Base-by-base conservation (phyloP, 2,888 invertebrate genomes). In the Coleophora flavipennella region DNA sequence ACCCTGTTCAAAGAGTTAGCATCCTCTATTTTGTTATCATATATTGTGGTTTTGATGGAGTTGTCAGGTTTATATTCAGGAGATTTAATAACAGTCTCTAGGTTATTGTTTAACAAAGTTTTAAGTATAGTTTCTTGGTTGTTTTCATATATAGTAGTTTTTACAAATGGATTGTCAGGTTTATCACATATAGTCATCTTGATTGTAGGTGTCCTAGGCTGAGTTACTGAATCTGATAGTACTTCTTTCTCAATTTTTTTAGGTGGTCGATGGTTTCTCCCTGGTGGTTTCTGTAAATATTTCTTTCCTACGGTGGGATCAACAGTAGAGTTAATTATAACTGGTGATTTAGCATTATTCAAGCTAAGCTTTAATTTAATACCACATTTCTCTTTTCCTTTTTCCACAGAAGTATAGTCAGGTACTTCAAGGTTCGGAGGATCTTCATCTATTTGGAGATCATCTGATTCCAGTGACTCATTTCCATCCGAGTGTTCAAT, bases 1-100 rank as follows among this genome's bases (percentile, higher is more conserved):
- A 90, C 89, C 70, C 87, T 88, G 62, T 85, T 85, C 41, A 84
- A 61, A 53, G 79, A 74, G 51, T 78, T 81, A 33, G 65, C 59
- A 51, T 77, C 75, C 48, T 81, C 79, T 44, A 75, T 57, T 51
- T 79, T 80, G 49, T 80, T 83, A 59, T 84, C 84, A 66, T 83
- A 84, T 53, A 83, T 84, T 46, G 83, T 84, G 13, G 79, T 68
- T 64, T 81, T 79, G 1, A 84, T 64, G 25, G 62, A 53, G 46
- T 69, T 79, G 33, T 84, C 83, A 36, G 59, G 48, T 58, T 77
- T 84, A n/a, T 49, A 47, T 49, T 79, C 76, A 38, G 67, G 54
- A 43, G 59, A 53, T 51, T 64, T 70, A 42, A 56, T 37, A 32
- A 49, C 36, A 33, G 48, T 53, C 44, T 81, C 78, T 44, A 70